Conservation (phyloP, 2,888 invertebrate species). For the Macroteleia sp. region DNA sequence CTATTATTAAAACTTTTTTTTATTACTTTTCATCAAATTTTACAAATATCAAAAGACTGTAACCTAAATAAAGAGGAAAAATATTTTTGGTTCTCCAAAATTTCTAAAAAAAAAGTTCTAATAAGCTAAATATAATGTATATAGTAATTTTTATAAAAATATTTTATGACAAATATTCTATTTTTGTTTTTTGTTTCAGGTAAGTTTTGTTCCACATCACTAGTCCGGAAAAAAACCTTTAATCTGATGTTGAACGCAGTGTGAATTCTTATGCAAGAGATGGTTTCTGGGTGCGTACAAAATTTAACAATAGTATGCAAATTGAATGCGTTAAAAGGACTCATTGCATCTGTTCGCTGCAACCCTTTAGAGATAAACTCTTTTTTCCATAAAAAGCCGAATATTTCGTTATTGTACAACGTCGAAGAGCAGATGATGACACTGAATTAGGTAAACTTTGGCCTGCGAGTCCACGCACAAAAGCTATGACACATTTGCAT, state of each 20-base stretch:
- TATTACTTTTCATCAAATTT: too few relatives aligned
- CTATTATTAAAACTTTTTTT: too few relatives aligned
- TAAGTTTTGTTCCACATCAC: slow-evolving; percentile 9
- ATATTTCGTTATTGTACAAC: slow-evolving; percentile 53
- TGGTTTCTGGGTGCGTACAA: slow-evolving; percentile 30
- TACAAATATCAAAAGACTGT: too few relatives aligned
- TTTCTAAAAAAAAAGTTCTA: too few relatives aligned
- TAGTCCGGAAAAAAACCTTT: neutral
- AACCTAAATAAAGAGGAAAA: too few relatives aligned
- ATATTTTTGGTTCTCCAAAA: too few relatives aligned
- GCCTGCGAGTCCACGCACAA: slow-evolving; percentile 53
- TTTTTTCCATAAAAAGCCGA: slow-evolving; percentile 55
- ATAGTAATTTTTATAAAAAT: too few relatives aligned
- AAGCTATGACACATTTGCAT: slow-evolving; percentile 67
- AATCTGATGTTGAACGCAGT: slow-evolving; percentile 15
- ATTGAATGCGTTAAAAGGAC: slow-evolving; percentile 45
- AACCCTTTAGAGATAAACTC: slow-evolving; percentile 58
- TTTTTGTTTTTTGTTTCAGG: slow-evolving; percentile 42
- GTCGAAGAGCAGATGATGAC: slow-evolving; percentile 60
- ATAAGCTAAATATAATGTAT: too few relatives aligned
- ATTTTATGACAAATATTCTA: too few relatives aligned
- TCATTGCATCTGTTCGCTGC: slow-evolving; percentile 56
- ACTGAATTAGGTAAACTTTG: slow-evolving; percentile 59
- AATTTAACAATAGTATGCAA: slow-evolving; percentile 53
- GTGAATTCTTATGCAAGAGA: slow-evolving; percentile 41